Evolutionary conservation across 2,888 invertebrate species (phyloP).

Genomic region (Arrhopalites spinosus): DNA sequence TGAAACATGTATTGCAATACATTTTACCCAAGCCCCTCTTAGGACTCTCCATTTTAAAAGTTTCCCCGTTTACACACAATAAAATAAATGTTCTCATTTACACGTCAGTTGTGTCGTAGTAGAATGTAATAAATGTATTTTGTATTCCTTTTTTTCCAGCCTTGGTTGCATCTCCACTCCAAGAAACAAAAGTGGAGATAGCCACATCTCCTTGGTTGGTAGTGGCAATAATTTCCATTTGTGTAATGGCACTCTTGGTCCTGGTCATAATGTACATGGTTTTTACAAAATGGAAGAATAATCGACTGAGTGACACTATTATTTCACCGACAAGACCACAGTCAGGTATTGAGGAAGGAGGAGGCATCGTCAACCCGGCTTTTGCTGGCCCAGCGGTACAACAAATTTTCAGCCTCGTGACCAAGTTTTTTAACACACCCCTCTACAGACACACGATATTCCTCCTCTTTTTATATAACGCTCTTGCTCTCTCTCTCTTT

Average conservation of each 20-base stretch:
- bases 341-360: slow-evolving; percentile 53
- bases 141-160: slow-evolving; percentile 26
- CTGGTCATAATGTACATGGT: slow-evolving; percentile 50
- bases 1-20: too few species aligned
- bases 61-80: too few species aligned
- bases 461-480: not conserved
- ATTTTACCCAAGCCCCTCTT: too few species aligned
- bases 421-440: slow-evolving; percentile 17
- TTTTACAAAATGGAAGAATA: slow-evolving; percentile 55
- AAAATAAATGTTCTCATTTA: too few species aligned
- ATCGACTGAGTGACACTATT: slow-evolving; percentile 45
- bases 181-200: slow-evolving; percentile 18
- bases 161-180: slow-evolving; percentile 32
- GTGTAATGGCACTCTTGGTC: slow-evolving; percentile 44
- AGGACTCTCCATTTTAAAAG: too few species aligned
- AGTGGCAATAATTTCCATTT: slow-evolving; percentile 48
- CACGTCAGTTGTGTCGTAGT: too few species aligned
- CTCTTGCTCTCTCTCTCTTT: slow-evolving; percentile 2
- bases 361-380: slow-evolving; percentile 53
- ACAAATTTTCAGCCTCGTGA: not conserved
- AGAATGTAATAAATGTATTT: too few species aligned
- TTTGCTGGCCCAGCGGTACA: slow-evolving; percentile 53
- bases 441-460: not conserved
- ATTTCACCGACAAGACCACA: slow-evolving; percentile 41
- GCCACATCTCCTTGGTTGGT: slow-evolving; percentile 50